Conservation (phyloP, 2,797 vertebrate genomes). For the Spinibarbus caldwelli region DNA sequence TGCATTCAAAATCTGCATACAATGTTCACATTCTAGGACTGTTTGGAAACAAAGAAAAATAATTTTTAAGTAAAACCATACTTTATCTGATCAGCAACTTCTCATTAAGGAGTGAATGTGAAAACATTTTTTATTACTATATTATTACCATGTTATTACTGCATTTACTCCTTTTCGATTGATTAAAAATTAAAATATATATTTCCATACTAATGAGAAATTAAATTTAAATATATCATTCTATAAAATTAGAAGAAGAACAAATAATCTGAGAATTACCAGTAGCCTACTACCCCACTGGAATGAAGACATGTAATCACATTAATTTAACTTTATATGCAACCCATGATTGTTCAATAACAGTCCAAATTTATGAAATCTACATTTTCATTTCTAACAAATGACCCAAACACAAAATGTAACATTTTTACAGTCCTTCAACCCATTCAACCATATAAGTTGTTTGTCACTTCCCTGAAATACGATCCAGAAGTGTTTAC, state of each 20-base stretch:
- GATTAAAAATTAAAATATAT: neutral
- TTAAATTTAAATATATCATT: neutral
- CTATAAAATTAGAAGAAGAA: neutral
- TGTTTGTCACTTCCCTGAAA: neutral
- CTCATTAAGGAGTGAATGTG: neutral
- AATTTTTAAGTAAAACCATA: neutral
- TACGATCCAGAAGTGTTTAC: neutral
- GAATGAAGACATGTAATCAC: neutral
- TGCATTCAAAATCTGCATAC: neutral
- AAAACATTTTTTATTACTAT: neutral
- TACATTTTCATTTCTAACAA: neutral
- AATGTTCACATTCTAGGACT: neutral
- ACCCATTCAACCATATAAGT: neutral
- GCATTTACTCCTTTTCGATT: neutral
- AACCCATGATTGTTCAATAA: neutral
- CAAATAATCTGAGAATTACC: neutral
- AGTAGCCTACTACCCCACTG: neutral
- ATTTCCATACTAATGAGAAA: no score
- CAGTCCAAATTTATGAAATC: neutral
- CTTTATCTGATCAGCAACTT: neutral
- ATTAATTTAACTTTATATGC: neutral
- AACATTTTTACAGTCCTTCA: neutral
- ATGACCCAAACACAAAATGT: neutral
- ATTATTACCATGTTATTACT: neutral
- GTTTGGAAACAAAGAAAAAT: no score